Conservation (phyloP, 2,113 vertebrate species). For the Dicrurus megarhynchus region DNA sequence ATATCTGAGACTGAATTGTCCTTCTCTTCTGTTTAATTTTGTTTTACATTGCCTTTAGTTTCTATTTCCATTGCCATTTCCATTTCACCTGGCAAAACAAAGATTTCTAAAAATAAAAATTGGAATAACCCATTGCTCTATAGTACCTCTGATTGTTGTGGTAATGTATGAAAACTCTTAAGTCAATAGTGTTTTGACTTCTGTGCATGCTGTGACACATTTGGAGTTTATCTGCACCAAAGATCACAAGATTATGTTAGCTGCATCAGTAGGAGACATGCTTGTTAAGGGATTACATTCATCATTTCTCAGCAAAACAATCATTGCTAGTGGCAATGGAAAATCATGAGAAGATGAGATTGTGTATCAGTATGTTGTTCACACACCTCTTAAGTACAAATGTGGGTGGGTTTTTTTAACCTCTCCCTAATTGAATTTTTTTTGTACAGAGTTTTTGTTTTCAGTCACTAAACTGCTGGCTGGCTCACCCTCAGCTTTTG, state of each 20-base stretch:
- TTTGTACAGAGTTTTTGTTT: neutral
- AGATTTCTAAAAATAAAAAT: neutral
- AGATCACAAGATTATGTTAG: neutral
- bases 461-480: neutral
- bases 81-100: neutral
- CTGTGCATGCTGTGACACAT: rapidly evolving
- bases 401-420: neutral
- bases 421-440: neutral
- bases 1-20: neutral
- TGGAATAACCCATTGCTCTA: rapidly evolving
- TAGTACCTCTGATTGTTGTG: neutral
- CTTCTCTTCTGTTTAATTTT: neutral
- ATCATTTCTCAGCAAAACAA: neutral
- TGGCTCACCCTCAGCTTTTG: neutral
- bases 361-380: neutral
- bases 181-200: neutral
- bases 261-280: neutral
- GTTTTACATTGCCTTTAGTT: neutral
- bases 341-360: neutral
- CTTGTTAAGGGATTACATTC: neutral
- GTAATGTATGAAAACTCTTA: neutral
- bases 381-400: neutral
- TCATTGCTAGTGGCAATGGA: neutral
- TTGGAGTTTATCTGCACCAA: neutral
- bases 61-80: neutral